phyloP scores from a whole-genome alignment of 1,140 invertebrate genomes.

The Drosophila micromelanica region DNA sequence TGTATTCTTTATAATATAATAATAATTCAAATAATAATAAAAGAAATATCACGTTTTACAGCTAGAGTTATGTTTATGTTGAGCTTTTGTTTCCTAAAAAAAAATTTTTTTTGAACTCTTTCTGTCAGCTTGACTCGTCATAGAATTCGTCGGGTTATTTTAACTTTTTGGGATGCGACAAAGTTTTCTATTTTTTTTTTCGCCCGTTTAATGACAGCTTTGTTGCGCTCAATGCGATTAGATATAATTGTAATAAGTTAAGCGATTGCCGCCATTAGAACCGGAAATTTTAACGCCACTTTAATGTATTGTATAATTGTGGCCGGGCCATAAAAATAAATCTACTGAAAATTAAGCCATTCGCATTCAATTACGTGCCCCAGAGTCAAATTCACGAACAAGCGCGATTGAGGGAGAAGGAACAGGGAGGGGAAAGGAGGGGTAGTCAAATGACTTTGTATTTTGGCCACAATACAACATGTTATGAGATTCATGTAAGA shows the following conservation, averaged over 20 bases:
- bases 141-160: too few species aligned
- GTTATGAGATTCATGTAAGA: slow-evolving; percentile 65
- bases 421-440: background rate
- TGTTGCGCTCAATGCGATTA: slow-evolving; percentile 6
- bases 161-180: background rate
- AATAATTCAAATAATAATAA: background rate
- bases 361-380: slow-evolving; percentile 77
- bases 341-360: slow-evolving; percentile 72
- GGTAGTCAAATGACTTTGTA: slow-evolving; percentile 18
- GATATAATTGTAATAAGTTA: slow-evolving; percentile 48
- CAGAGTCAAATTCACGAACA: slow-evolving; percentile 5
- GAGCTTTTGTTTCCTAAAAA: background rate
- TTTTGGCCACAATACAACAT: slow-evolving; percentile 25
- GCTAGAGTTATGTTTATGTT: background rate
- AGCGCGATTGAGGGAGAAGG: background rate
- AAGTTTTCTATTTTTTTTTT: background rate
- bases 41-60: background rate
- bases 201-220: slow-evolving; percentile 5
- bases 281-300: slow-evolving; percentile 67
- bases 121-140: background rate
- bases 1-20: background rate
- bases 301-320: slow-evolving; percentile 70
- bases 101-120: background rate
- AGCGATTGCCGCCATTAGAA: slow-evolving; percentile 27
- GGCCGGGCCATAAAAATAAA: slow-evolving; percentile 57